A percentile compares a stretch with the other conserved stretches of the same genome.
phyloP scores from a whole-genome alignment of 2,888 invertebrate species.

The Rosalia funebris region DNA sequence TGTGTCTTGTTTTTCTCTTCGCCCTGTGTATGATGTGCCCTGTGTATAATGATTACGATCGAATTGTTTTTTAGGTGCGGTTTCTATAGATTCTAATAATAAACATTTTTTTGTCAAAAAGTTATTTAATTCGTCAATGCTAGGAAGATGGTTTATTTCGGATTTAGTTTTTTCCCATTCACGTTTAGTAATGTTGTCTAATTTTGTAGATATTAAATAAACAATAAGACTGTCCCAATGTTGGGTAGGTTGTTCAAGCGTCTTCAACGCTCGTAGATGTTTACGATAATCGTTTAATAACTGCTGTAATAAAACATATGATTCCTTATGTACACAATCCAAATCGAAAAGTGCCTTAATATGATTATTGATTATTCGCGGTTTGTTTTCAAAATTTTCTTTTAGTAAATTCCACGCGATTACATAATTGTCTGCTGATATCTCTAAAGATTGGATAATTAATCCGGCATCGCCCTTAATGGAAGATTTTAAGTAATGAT shows the following conservation, averaged over 20 bases:
- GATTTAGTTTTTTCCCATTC: neutral
- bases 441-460: neutral
- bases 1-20: neutral
- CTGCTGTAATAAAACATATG: no score
- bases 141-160: neutral
- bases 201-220: neutral
- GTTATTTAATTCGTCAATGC: neutral
- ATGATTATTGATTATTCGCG: neutral
- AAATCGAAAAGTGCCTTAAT: neutral
- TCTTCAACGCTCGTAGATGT: no score
- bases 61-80: neutral
- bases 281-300: no score
- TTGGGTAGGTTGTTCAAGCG: neutral
- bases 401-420: neutral
- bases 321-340: no score
- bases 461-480: neutral
- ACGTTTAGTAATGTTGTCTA: neutral
- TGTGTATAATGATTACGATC: neutral
- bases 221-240: neutral
- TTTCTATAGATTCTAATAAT: neutral
- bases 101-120: neutral
- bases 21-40: neutral
- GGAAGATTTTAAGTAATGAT: neutral
- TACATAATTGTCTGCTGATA: neutral
- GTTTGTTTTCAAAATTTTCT: neutral